Evolutionary conservation across 2,113 vertebrate species (phyloP), one percentile per base, ranked within the genome.

Genomic region (Tursiops truncatus): DNA sequence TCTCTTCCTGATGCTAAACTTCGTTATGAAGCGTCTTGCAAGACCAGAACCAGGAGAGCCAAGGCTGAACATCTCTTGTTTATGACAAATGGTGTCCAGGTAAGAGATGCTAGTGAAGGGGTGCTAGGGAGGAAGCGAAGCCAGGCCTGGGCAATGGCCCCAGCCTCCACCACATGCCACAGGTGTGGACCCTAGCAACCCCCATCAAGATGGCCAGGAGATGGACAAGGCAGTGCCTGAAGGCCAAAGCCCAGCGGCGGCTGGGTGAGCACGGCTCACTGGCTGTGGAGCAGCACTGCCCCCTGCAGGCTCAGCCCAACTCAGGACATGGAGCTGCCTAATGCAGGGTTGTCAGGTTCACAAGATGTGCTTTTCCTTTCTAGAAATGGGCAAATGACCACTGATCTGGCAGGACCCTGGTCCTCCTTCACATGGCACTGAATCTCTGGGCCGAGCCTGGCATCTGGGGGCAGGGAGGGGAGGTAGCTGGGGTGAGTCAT

Each of bases 221-320:
- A 58, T 2, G 17, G 63, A 56, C 47, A 17, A 9, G 20, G n/a
- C 31, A 38, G 50, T 10, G 21, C 67, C 67, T 33, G 31, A 14
- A 71, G 56, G 36, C 71, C 20, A 6, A 8, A 56, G 20, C 77
- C 68, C 68, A 31, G n/a, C 67, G 26, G 50, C 26, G 20, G 33
- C n/a, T 26, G 31, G n/a, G 23, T 2, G 0, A 26, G 11, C 38
- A 7, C 28, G 2, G 63, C 81, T 17, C 11, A 2, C 11, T 10
- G 1, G 44, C 67, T 6, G 8, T 90, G 90, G 80, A 89, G 79
- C 96, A 71, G 80, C 83, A 95, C 68, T 97, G 98, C 97, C 98
- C 96, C 88, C 98, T 96, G 58, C 81, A 96, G 97, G 95, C 71
- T 38, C 8, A 0, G 44, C 65, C 47, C 15, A 20, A 20, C 81